Evolutionary conservation across 2,113 vertebrate species (phyloP).

Genomic region (Rousettus leschenaultii): DNA sequence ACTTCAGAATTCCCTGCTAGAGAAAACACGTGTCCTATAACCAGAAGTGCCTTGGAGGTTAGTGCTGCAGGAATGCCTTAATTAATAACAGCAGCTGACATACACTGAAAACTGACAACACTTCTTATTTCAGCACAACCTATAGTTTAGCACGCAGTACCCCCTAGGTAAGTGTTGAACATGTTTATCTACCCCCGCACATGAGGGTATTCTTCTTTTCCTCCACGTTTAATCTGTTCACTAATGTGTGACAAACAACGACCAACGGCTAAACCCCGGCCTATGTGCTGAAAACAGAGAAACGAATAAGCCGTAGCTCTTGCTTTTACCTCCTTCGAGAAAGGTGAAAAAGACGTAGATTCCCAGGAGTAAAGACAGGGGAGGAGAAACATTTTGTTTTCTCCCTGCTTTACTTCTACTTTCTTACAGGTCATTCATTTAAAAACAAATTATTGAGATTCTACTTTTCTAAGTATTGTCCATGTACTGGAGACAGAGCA

Average conservation of each 20-base stretch:
- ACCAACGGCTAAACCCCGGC: background rate
- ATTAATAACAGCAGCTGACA: background rate
- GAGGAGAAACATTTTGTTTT: background rate
- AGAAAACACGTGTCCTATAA: background rate
- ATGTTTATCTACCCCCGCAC: background rate
- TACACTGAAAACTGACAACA: background rate
- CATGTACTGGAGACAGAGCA: background rate
- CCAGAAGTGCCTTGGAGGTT: background rate
- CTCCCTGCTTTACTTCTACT: background rate
- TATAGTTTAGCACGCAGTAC: background rate
- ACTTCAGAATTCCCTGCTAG: background rate
- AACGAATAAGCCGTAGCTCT: background rate
- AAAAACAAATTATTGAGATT: background rate
- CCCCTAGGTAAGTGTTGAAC: background rate
- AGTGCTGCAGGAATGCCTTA: background rate
- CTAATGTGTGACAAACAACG: background rate
- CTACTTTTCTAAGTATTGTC: background rate
- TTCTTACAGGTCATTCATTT: background rate
- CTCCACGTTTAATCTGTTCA: background rate
- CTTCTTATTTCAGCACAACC: background rate
- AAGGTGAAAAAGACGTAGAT: background rate
- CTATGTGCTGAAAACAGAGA: background rate
- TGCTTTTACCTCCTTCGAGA: background rate
- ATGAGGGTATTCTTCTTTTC: background rate
- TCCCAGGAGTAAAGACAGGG: background rate